Evolutionary conservation across 2,797 vertebrate species (phyloP).

Genomic region (Delichon dasypus): DNA sequence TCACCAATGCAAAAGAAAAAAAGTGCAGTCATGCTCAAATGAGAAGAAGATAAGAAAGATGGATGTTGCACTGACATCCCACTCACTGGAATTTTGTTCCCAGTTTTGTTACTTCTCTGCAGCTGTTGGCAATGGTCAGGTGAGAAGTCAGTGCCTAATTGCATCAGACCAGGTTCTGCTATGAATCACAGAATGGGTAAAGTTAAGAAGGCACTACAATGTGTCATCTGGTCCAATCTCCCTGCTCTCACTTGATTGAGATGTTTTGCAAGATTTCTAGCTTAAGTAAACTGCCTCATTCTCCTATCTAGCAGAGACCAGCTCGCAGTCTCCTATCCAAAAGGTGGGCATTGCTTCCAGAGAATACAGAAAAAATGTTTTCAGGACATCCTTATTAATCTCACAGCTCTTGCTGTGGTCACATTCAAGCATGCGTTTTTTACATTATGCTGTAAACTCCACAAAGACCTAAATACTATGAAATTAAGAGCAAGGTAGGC

Average conservation of each 20-base stretch:
- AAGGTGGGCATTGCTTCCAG: neutral
- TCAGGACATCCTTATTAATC: neutral
- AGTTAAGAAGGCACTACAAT: neutral
- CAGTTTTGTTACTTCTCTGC: neutral
- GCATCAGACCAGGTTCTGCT: conserved; percentile 1
- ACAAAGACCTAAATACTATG: neutral
- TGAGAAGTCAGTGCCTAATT: neutral
- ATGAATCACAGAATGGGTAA: neutral
- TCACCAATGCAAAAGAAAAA: conserved; percentile 23
- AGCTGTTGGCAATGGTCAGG: conserved; percentile 38
- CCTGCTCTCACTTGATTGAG: neutral
- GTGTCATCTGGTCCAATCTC: neutral
- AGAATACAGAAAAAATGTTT: neutral
- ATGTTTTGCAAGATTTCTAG: neutral
- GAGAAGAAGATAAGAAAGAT: conserved; percentile 54
- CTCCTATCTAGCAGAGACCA: neutral
- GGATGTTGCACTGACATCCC: conserved; percentile 23
- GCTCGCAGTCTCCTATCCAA: neutral
- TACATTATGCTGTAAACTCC: neutral
- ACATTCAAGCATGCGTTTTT: neutral
- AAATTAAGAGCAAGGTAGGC: neutral
- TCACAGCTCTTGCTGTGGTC: neutral
- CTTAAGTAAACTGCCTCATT: neutral
- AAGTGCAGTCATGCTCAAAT: neutral
- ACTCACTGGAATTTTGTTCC: neutral